A percentile compares a stretch with the other conserved stretches of the same genome.
Conservation (phyloP, 2,797 vertebrate species). For the Scleropages formosus region DNA sequence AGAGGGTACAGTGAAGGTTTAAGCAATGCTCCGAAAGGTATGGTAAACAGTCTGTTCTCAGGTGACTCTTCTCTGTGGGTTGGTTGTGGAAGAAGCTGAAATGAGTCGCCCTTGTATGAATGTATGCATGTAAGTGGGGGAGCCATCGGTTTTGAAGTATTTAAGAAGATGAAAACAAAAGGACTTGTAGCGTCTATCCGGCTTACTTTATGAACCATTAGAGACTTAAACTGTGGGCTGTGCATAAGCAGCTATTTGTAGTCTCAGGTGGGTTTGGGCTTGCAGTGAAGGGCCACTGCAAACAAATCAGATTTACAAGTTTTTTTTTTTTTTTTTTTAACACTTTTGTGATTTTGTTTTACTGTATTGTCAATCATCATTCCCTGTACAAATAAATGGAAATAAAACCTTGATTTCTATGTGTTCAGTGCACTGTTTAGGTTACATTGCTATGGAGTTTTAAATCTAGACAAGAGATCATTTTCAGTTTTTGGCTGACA, state of each 20-base stretch:
- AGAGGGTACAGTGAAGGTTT: not conserved
- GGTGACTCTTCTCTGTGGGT: not conserved
- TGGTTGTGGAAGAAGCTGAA: not conserved
- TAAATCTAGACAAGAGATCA: no score
- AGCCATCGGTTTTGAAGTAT: not conserved
- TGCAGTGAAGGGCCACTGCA: not conserved
- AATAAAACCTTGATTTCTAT: not conserved
- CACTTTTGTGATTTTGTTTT: not conserved
- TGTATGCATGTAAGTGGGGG: not conserved
- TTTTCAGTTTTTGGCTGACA: no score
- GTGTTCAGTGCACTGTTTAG: no score
- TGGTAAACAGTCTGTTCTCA: not conserved
- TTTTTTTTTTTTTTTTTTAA: not conserved
- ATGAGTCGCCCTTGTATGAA: not conserved
- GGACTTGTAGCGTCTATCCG: not conserved
- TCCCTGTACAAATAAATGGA: not conserved
- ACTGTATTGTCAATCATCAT: not conserved
- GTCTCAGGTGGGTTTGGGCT: not conserved
- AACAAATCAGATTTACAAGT: no score
- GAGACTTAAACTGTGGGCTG: not conserved
- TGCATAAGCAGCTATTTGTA: not conserved
- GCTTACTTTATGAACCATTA: not conserved
- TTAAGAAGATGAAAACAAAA: not conserved
- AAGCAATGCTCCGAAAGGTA: not conserved
- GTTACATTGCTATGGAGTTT: no score